Conservation (phyloP, 2,888 invertebrate genomes). For the Eristalis intricaria region DNA sequence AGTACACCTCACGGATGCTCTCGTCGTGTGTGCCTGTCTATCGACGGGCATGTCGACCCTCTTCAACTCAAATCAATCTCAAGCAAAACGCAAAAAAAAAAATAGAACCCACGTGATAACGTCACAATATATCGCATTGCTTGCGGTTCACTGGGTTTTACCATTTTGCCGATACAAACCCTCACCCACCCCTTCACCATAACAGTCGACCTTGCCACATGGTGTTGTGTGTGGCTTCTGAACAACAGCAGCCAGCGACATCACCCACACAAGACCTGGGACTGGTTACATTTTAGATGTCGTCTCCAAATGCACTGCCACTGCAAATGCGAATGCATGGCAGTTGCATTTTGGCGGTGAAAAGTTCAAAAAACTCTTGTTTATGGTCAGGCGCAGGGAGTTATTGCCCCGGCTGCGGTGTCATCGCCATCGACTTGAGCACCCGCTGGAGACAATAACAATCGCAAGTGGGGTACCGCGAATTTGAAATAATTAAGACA, state of each 20-base stretch:
- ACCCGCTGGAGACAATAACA: neutral
- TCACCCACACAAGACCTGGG: neutral
- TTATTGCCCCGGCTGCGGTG: neutral
- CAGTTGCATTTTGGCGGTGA: neutral
- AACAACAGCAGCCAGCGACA: too few relatives aligned
- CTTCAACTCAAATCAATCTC: slow-evolving; percentile 26
- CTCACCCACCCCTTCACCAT: neutral
- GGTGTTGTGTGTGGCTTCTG: neutral
- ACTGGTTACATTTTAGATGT: slow-evolving; percentile 8
- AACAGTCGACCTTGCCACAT: slow-evolving; percentile 17
- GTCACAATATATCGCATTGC: slow-evolving; percentile 17
- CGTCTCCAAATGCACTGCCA: neutral
- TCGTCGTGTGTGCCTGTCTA: neutral
- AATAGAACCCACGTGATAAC: slow-evolving; percentile 14
- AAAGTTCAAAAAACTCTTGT: slow-evolving; percentile 25
- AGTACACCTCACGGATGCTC: neutral
- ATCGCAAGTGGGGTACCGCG: neutral
- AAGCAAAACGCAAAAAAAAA: too few relatives aligned
- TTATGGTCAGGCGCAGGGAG: neutral
- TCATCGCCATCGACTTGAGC: neutral
- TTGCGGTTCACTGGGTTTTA: slow-evolving; percentile 39
- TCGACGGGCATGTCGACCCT: slow-evolving; percentile 21
- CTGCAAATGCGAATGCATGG: neutral
- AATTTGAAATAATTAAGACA: slow-evolving; percentile 28
- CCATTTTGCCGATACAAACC: neutral